These are phyloP conservation scores for Papilio protenor DNA, from an alignment of 2,888 invertebrate genomes.

Conservation along the genomic window DNA sequence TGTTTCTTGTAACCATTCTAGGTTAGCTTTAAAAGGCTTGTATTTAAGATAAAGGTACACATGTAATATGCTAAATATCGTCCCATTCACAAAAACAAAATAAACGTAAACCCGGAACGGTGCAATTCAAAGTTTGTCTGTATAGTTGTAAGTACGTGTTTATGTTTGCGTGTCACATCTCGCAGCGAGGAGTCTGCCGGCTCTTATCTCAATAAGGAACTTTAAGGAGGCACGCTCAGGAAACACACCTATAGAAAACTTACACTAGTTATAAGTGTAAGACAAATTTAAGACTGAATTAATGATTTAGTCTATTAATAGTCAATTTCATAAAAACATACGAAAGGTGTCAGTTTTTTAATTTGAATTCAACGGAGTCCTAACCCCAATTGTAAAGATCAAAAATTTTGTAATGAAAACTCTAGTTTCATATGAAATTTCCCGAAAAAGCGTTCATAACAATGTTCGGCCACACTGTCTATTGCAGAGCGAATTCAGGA, in stretches of 20 bases:
- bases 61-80: neutral
- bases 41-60: too few relatives aligned
- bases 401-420: neutral
- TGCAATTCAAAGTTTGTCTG: constrained; percentile 23
- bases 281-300: neutral
- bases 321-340: neutral
- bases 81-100: neutral
- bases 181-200: neutral
- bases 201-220: constrained; percentile 29
- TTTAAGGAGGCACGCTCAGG: constrained; percentile 21
- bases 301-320: neutral
- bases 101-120: neutral
- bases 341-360: neutral
- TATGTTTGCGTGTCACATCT: neutral
- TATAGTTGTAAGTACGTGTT: neutral
- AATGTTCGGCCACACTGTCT: neutral
- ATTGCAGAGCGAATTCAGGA: constrained; percentile 32
- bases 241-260: neutral
- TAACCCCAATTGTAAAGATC: neutral
- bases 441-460: neutral
- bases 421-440: neutral
- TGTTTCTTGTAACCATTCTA: too few relatives aligned
- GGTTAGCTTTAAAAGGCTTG: too few relatives aligned
- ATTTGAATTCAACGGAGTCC: neutral
- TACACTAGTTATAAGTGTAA: constrained; percentile 6